These are phyloP conservation scores for Caenorhabditis inopinata DNA, from an alignment of 1,140 invertebrate genomes.

Conservation along the genomic window DNA sequence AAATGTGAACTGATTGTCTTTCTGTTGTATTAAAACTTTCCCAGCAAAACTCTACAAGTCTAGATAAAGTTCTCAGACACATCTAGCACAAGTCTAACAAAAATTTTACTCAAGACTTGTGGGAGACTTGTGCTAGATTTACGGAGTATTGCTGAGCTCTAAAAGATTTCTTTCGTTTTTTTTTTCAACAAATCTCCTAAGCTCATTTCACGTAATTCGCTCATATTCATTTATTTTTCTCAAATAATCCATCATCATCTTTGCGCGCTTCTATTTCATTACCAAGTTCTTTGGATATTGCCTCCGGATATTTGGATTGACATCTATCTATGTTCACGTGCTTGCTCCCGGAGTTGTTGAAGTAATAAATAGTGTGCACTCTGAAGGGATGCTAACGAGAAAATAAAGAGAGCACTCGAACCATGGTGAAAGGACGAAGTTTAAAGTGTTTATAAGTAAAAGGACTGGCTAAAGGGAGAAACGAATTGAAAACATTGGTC, in stretches of 20 bases:
- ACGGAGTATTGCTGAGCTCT: no score
- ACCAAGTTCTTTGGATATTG: background rate
- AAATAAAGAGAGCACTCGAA: background rate
- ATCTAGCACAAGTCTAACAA: no score
- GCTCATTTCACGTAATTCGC: no score
- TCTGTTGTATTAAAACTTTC: no score
- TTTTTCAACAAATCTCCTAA: no score
- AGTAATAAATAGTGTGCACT: background rate
- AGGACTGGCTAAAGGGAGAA: background rate
- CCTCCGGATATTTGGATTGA: conserved; percentile 30
- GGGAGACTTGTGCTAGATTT: no score
- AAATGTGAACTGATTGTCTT: no score
- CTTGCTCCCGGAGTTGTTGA: no score
- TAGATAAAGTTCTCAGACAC: no score
- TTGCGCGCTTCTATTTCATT: background rate
- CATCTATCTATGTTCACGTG: background rate
- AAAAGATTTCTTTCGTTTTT: no score
- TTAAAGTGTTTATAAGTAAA: conserved; percentile 12
- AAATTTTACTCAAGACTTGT: no score
- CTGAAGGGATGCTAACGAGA: background rate
- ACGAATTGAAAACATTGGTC: background rate
- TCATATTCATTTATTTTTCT: background rate
- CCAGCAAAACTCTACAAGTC: no score
- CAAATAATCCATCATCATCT: conserved; percentile 15
- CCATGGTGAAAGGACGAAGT: background rate